Evolutionary conservation across 2,797 vertebrate species (phyloP).

Genomic region (Leucoraja ocellata): DNA sequence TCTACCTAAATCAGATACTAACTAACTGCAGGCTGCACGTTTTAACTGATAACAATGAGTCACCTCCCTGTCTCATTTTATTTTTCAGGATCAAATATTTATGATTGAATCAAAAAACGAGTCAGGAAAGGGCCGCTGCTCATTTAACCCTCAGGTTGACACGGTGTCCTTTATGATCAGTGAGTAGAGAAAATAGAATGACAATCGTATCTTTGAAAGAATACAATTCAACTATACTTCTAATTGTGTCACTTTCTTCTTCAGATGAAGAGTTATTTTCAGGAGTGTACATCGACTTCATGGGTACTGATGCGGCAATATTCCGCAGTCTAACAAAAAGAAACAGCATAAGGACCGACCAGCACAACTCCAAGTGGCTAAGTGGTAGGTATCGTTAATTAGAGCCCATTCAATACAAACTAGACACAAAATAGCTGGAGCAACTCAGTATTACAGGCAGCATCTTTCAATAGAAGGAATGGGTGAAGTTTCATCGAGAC

Average conservation of each 20-base stretch:
- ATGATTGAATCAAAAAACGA: conserved; percentile 82
- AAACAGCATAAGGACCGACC: conserved; percentile 89
- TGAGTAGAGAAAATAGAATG: conserved; percentile 59
- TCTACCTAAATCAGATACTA: not conserved
- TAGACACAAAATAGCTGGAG: not conserved
- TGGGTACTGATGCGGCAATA: conserved; percentile 95
- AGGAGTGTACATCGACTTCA: conserved; percentile 98
- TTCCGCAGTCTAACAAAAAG: conserved; percentile 89
- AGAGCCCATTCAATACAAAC: not conserved
- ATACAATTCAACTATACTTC: not conserved
- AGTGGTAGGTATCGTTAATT: conserved; percentile 70
- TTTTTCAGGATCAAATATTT: conserved; percentile 80
- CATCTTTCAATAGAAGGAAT: too few species aligned
- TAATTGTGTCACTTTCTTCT: conserved; percentile 41
- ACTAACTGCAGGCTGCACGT: not conserved
- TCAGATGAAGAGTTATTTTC: conserved; percentile 94
- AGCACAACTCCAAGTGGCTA: conserved; percentile 97
- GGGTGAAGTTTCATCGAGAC: too few species aligned
- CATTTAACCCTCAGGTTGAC: conserved; percentile 91
- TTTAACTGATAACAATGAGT: not conserved
- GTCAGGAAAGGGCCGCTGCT: conserved; percentile 92
- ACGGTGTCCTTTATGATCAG: conserved; percentile 96
- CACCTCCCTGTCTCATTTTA: not conserved
- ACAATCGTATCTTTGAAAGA: not conserved
- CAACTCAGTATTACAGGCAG: too few species aligned